phyloP scores from a whole-genome alignment of 2,797 vertebrate species.

The Pseudopleuronectes americanus region DNA sequence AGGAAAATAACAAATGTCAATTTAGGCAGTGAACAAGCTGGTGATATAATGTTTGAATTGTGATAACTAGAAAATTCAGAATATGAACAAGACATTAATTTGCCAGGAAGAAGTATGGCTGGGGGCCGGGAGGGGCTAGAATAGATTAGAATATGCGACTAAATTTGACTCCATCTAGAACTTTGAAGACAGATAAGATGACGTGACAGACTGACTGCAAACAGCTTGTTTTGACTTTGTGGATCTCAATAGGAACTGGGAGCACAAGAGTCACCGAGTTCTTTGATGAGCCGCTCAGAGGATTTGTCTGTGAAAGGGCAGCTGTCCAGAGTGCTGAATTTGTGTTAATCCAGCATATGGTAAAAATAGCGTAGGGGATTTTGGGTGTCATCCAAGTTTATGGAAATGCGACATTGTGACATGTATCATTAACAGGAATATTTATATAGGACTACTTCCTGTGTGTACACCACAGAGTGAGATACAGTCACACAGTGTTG shows the following conservation, averaged over 20 bases:
- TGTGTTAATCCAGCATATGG: constrained; percentile 83
- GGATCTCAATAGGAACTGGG: constrained; percentile 63
- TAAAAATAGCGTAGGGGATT: constrained; percentile 78
- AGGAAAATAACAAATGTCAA: constrained; percentile 22
- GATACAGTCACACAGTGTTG: neutral
- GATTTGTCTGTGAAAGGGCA: constrained; percentile 82
- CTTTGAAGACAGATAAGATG: neutral
- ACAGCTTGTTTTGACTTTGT: constrained; percentile 57
- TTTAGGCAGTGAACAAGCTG: neutral
- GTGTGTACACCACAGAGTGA: constrained; percentile 7
- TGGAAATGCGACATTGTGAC: constrained; percentile 50
- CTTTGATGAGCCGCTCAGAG: constrained; percentile 82
- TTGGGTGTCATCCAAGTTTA: constrained; percentile 72
- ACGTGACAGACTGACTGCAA: constrained; percentile 26
- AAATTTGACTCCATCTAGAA: constrained; percentile 8
- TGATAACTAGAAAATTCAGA: neutral
- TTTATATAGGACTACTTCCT: neutral
- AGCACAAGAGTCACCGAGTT: constrained; percentile 74
- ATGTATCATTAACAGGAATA: constrained; percentile 33
- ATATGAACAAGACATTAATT: neutral
- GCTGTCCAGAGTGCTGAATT: constrained; percentile 85
- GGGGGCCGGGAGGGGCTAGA: neutral
- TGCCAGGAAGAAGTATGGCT: neutral
- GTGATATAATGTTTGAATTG: neutral
- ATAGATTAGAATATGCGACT: constrained; percentile 4